Base-by-base conservation (phyloP, 1,140 invertebrate genomes). In the Diachasma alloeum region DNA sequence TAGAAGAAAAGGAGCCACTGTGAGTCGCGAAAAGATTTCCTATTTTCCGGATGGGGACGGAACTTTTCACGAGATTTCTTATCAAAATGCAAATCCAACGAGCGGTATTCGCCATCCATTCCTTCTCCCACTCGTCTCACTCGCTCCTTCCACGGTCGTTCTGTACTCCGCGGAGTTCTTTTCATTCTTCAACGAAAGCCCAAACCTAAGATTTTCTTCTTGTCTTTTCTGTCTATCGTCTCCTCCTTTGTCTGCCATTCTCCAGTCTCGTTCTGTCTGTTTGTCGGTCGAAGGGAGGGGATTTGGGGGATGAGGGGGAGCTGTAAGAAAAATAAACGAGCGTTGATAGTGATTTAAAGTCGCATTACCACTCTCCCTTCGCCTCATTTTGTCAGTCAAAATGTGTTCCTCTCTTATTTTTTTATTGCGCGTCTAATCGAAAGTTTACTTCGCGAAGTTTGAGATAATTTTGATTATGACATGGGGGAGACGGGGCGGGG, bases 31-130 rank as follows among this genome's bases (percentile, higher is more conserved):
- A 83, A 83, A 83, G 82, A 82, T 83, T 82, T 84, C 70, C 77
- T 76, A 79, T 81, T 80, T 80, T 81, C 72, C 74, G 77, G 26
- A 63, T 75, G 76, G 75, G 59, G 53, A 68, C 78, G 79, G 77
- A 88, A 89, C 84, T 89, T 88, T 85, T 82, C 82, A 77, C 81
- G 83, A 88, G 86, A 87, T 88, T 89, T 88, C 87, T 89, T 89
- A 89, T 89, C 88, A 89, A 89, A 89, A 89, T 89, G 88, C 86
- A 88, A 89, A 89, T 89, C 84, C 83, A 82, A 74, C 83, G 81
- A 82, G 78, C 83, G 80, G 84, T 82, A 81, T 83, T 76, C 48
- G 79, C 72, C 78, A 75, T 70, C 53, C 19, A 36, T 59, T 15
- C 42, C 67, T 42, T 44, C 53, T 37, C 39, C 71, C 6, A 31